A percentile compares a stretch with the other conserved stretches of the same genome.
These are phyloP conservation scores for Neocloeon triangulifer DNA, from an alignment of 1,140 invertebrate species.

Conservation along the genomic window DNA sequence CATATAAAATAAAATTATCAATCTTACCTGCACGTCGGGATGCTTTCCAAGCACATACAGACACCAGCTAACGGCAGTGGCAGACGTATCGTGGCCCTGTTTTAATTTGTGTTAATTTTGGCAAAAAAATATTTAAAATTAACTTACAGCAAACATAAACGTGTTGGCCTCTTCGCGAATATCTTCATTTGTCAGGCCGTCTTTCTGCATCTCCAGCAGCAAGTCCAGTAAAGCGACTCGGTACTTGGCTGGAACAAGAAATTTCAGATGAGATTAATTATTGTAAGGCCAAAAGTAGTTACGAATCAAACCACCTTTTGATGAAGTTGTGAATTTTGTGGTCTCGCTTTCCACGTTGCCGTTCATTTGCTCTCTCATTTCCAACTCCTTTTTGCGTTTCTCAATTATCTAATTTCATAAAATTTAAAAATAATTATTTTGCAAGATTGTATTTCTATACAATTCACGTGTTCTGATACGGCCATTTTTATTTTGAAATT, in stretches of 20 bases:
- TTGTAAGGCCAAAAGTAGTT: too few relatives aligned
- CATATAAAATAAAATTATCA: not conserved
- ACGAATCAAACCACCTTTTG: too few relatives aligned
- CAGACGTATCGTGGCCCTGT: conserved; percentile 1
- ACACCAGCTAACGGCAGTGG: not conserved
- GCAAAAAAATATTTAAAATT: not conserved
- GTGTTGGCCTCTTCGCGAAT: conserved; percentile 38
- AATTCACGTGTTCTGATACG: too few relatives aligned
- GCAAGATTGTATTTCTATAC: too few relatives aligned
- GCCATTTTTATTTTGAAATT: too few relatives aligned
- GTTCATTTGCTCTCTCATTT: too few relatives aligned
- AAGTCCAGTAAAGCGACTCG: conserved; percentile 35
- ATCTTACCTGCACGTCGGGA: conserved; percentile 12
- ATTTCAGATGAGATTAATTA: too few relatives aligned
- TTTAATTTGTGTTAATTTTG: too few relatives aligned
- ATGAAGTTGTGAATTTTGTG: not conserved
- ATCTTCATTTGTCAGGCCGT: conserved; percentile 17
- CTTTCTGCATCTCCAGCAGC: conserved; percentile 21
- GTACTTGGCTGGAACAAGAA: conserved; percentile 14
- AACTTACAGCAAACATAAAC: conserved; percentile 39
- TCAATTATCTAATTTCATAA: too few relatives aligned
- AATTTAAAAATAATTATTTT: too few relatives aligned
- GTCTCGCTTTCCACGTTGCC: conserved; percentile 1
- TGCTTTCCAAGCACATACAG: conserved; percentile 11
- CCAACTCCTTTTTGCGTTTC: too few relatives aligned